A percentile compares a stretch with the other conserved stretches of the same genome.
These are phyloP conservation scores for Proisotoma minuta DNA, from an alignment of 2,888 invertebrate species.

Conservation along the genomic window DNA sequence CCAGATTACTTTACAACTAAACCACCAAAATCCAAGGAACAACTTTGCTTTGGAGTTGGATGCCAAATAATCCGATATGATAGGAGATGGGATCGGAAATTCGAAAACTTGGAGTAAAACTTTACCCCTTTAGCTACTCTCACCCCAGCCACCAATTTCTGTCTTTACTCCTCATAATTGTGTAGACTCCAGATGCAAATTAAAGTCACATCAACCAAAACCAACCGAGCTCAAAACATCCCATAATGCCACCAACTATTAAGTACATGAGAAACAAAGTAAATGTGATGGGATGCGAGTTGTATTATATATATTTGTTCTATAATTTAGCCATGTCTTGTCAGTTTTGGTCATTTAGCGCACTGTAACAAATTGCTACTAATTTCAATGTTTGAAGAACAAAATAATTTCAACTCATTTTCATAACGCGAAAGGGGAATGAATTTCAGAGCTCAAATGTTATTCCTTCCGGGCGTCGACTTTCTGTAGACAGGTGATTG, in stretches of 20 bases:
- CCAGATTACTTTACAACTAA: conserved; percentile 1
- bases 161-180: not conserved
- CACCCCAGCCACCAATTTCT: no score
- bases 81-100: conserved; percentile 3
- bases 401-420: conserved; percentile 2
- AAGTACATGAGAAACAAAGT: no score
- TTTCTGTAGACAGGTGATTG: not conserved
- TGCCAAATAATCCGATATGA: conserved; percentile 4
- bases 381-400: not conserved
- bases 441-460: no score
- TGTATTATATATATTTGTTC: no score
- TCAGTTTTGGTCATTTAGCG: no score
- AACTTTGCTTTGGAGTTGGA: not conserved
- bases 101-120: conserved; percentile 2
- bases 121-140: not conserved
- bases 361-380: conserved; percentile 2
- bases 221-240: not conserved
- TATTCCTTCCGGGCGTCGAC: not conserved
- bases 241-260: no score
- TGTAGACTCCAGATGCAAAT: conserved; percentile 34
- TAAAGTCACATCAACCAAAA: conserved; percentile 41
- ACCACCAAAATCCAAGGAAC: not conserved
- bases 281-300: not conserved
- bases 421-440: no score
- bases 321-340: conserved; percentile 8